Percentiles rank a stretch among this genome's conserved stretches.
Evolutionary conservation across 2,797 vertebrate genomes (phyloP).

Genomic region (Heliangelus exortis): DNA sequence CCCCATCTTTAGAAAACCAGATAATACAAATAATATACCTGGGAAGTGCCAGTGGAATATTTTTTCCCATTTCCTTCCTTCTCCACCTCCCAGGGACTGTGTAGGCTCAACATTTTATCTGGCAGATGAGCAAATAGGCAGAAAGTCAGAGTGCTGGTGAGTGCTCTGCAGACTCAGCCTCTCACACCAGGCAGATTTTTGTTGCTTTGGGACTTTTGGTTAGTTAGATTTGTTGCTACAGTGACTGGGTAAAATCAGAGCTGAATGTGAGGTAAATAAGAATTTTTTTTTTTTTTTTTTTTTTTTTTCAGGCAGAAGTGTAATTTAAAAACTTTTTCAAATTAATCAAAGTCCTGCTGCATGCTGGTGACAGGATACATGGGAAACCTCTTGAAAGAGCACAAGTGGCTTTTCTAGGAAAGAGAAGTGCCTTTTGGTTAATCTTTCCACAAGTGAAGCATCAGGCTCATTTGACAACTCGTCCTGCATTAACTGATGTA

Average conservation of each 20-base stretch:
- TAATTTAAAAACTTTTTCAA: conserved; percentile 22
- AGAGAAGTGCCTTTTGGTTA: conserved; percentile 10
- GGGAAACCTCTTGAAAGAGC: conserved; percentile 25
- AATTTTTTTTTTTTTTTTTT: neutral
- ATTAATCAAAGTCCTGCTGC: neutral
- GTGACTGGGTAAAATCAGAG: conserved; percentile 20
- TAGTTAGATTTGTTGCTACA: neutral
- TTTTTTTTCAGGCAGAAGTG: conserved; percentile 21
- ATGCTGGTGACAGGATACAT: neutral
- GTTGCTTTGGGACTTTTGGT: neutral
- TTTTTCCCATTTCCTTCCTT: fast-evolving
- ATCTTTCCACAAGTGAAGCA: neutral
- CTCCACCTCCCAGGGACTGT: neutral
- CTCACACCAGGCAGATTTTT: neutral
- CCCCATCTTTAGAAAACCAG: neutral
- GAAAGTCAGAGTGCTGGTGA: neutral
- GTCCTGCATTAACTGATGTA: neutral
- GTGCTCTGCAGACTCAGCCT: neutral
- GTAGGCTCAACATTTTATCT: neutral
- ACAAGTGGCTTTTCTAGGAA: conserved; percentile 31
- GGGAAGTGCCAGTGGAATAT: neutral
- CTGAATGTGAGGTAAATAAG: conserved; percentile 27
- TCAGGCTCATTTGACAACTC: neutral
- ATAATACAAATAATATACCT: neutral
- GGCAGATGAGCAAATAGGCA: neutral